Evolutionary conservation across 2,797 vertebrate genomes (phyloP), one percentile per base, ranked within the genome.

Genomic region (Vireo griseus): DNA sequence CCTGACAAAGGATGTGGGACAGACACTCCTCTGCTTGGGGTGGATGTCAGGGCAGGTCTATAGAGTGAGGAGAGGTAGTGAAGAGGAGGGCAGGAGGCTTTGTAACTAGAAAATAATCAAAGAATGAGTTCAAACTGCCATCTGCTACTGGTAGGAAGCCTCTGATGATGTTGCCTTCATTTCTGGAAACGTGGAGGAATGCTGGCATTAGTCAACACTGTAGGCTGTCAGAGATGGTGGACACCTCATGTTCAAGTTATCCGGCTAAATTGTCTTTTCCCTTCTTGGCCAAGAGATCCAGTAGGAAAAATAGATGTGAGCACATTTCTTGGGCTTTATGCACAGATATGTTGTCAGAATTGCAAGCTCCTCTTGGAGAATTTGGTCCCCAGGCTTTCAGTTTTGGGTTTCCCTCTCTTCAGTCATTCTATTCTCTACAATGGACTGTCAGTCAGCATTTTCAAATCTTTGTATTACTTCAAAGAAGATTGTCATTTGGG

Each of bases 91-190:
- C 20, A 74, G 45, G 24, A 84, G 66, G 48, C 26, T 90, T 88
- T 69, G 18, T 61, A 73, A 35, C 10, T 42, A 50, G 57, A 68
- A 89, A 78, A 79, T 63, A 74, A 62, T 39, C 42, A 75, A 88
- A 59, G 31, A 72, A 84, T 26, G 61, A 81, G 13, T 37, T 62
- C 37, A 63, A 48, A 72, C 20, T 74, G 65, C 69, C 50, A 71
- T 58, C 52, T 82, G 83, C 81, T 83, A 88, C 54, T 91, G 37
- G 47, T 88, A 90, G 66, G 65, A 93, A 96, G 51, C 47, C 77
- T 90, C 48, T 59, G 33, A 61, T 3, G 17, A 84, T 61, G 37
- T 31, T 65, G 55, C 44, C 82, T 44, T 48, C 16, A 48, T 76
- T 91, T 88, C 48, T 87, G 58, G 72, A 78, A 45, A 81, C 10